A percentile compares a stretch with the other conserved stretches of the same genome.
Evolutionary conservation across 1,140 invertebrate genomes (phyloP).

Genomic region (Ceratosolen solmsi): DNA sequence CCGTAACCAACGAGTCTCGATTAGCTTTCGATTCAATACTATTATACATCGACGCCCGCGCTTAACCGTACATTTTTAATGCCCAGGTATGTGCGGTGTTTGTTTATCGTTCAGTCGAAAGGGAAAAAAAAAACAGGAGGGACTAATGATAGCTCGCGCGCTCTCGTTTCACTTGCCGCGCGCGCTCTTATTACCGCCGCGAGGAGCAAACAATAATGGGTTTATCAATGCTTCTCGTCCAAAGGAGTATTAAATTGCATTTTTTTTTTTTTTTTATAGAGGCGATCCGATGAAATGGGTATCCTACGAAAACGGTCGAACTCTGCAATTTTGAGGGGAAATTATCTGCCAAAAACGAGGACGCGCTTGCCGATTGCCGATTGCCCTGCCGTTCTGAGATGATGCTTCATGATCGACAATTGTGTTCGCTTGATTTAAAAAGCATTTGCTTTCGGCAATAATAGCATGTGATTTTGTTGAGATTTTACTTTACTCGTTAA

Average conservation of each 20-base stretch:
- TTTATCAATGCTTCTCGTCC: constrained; percentile 28
- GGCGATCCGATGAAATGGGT: background rate
- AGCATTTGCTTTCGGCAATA: too few species aligned
- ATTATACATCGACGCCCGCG: constrained; percentile 42
- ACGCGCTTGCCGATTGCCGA: too few species aligned
- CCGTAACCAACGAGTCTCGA: background rate
- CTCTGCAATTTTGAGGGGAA: background rate
- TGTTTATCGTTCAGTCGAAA: background rate
- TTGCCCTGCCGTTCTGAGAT: too few species aligned
- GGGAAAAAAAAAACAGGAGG: background rate
- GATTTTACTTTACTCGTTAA: too few species aligned
- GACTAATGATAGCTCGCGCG: constrained; percentile 10
- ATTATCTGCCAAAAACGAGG: background rate
- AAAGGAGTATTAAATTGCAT: background rate
- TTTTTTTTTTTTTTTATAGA: background rate
- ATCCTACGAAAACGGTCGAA: too few species aligned
- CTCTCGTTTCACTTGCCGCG: background rate
- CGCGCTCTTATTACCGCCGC: constrained; percentile 13
- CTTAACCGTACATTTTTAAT: background rate
- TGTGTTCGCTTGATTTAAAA: too few species aligned
- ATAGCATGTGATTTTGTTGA: too few species aligned
- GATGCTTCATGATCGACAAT: too few species aligned
- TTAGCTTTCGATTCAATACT: constrained; percentile 22
- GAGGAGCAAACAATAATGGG: constrained; percentile 28
- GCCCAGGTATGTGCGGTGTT: constrained; percentile 10